These are phyloP conservation scores for Actias luna DNA, from an alignment of 2,888 invertebrate species.

Conservation along the genomic window DNA sequence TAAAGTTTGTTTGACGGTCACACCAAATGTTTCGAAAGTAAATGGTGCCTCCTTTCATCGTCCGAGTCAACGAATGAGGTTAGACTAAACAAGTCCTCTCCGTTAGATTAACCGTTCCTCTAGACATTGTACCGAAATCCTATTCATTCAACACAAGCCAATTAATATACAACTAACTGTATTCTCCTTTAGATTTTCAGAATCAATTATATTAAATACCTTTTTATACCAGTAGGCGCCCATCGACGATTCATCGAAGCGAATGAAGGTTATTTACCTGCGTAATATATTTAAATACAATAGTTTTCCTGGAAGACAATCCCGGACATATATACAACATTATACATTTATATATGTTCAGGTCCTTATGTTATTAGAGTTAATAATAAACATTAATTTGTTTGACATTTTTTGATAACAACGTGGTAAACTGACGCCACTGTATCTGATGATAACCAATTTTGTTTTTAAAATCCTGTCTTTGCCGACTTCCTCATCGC, in stretches of 20 bases:
- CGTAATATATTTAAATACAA: background rate
- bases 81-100: conserved; percentile 16
- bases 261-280: conserved; percentile 8
- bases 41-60: background rate
- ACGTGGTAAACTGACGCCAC: too few species aligned
- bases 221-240: background rate
- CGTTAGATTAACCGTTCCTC: conserved; percentile 25
- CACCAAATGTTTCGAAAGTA: conserved; percentile 12
- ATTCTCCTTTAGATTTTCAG: background rate
- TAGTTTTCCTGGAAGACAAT: conserved; percentile 9
- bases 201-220: background rate
- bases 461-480: too few species aligned
- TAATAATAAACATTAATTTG: background rate
- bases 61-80: conserved; percentile 11
- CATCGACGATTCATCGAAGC: background rate
- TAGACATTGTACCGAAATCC: conserved; percentile 23
- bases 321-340: background rate
- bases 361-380: background rate
- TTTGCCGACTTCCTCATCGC: too few species aligned
- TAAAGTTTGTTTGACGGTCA: background rate
- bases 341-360: background rate
- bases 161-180: conserved; percentile 19
- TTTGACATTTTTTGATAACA: background rate
- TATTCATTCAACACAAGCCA: conserved; percentile 19
- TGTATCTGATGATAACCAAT: too few species aligned